Base-by-base conservation (phyloP, 2,888 invertebrate genomes). In the Hemistola chrysoprasaria region DNA sequence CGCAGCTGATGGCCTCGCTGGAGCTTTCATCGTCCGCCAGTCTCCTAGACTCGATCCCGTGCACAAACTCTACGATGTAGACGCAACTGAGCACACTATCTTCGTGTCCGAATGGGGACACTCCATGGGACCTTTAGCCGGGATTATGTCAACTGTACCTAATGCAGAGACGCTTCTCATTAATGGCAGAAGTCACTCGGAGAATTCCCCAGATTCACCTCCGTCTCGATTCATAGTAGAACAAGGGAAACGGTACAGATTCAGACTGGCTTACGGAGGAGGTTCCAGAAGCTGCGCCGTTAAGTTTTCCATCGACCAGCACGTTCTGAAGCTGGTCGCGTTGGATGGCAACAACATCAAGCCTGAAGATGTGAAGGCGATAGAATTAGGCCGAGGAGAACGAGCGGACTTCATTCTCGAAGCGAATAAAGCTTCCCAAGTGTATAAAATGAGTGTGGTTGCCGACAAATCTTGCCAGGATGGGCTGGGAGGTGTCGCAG, bases 391-490 rank as follows among this genome's bases (percentile, higher is more conserved):
- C 2, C 91, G 92, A 79, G 95, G 95, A 1, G 95, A 96, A 72
- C 88, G 95, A 34, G 91, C 92, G 6, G 95, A 95, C 74, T 93
- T 95, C 56, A 89, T 95, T 35, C 56, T 96, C 38, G 90, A 91
- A 37, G 92, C 95, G 6, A 90, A 90, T 57, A 90, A 89, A 62
- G 72, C 75, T 11, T 67, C 84, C 1, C 90, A 89, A 8, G 83
- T 86, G 1, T 95, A 95, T 63, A 91, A 91, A 82, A 89, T 95
- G 40, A 90, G 82, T 57, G 91, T 91, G 8, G 59, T 75, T 27
- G 90, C 90, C 0, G 86, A 90, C 9, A 82, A 83, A 32, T 76
- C 80, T 44, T 90, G 91, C 45, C 90, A 88, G 34, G 79, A 81
- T 16, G 61, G 81, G 47, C 78, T 89, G 45, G 76, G 80, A 45